Evolutionary conservation across 2,113 vertebrate species (phyloP).

Genomic region (Probosciger aterrimus): DNA sequence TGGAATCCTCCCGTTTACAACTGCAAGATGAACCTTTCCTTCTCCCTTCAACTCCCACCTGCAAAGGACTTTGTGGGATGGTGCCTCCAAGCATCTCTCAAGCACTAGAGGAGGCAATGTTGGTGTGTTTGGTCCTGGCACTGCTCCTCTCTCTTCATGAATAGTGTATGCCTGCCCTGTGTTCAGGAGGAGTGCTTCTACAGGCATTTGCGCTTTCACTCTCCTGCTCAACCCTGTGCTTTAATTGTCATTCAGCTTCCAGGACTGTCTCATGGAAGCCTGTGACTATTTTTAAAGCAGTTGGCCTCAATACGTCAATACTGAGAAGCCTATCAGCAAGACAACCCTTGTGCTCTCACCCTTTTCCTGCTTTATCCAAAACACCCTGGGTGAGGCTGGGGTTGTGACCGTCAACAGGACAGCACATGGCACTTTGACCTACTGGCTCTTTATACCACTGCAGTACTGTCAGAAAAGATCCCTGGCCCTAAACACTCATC

Average conservation of each 20-base stretch:
- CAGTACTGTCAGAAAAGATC: not conserved
- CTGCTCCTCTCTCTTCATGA: not conserved
- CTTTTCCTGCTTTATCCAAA: not conserved
- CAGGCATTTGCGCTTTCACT: not conserved
- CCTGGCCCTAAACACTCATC: not conserved
- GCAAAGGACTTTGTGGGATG: not conserved
- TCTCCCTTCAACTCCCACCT: not conserved
- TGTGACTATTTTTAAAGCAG: not conserved
- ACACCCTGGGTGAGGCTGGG: not conserved
- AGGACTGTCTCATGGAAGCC: not conserved
- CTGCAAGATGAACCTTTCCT: not conserved
- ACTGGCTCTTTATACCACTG: not conserved
- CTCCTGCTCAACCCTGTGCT: not conserved
- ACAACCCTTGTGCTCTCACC: not conserved
- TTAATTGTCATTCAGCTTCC: not conserved
- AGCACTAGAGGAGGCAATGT: not conserved
- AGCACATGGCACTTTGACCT: not conserved
- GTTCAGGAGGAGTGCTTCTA: not conserved
- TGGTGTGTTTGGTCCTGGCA: not conserved
- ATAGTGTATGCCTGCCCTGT: accelerated
- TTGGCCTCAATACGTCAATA: not conserved
- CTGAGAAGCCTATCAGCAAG: not conserved
- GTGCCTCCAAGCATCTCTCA: not conserved
- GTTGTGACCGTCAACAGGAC: not conserved
- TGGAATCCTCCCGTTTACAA: not conserved